These are phyloP conservation scores for Nomada ruficornis DNA, from an alignment of 2,888 invertebrate genomes.

Conservation along the genomic window DNA sequence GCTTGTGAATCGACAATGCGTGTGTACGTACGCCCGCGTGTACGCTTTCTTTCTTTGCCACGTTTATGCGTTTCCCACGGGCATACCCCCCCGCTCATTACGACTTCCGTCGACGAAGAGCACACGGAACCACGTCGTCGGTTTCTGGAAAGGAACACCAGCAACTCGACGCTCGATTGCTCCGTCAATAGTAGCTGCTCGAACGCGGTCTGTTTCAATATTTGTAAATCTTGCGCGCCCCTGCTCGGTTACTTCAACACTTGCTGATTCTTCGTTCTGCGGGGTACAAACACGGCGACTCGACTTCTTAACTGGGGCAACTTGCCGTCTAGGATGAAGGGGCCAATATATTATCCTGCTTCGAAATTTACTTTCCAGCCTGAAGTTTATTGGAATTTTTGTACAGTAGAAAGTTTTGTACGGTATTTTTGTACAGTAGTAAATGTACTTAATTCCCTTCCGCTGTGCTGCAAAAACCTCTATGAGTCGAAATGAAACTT, in stretches of 20 bases:
- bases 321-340: not conserved
- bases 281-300: not conserved
- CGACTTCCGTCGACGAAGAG: slow-evolving; percentile 77
- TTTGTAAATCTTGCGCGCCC: slow-evolving; percentile 49
- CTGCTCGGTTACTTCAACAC: slow-evolving; percentile 16
- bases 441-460: too few relatives aligned
- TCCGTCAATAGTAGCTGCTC: slow-evolving; percentile 43
- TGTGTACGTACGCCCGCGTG: slow-evolving; percentile 33
- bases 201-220: slow-evolving; percentile 56
- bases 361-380: not conserved
- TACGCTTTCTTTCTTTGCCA: slow-evolving; percentile 55
- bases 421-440: too few relatives aligned
- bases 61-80: slow-evolving; percentile 77
- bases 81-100: slow-evolving; percentile 75
- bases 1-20: not conserved
- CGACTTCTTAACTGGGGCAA: not conserved
- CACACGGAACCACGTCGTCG: slow-evolving; percentile 59
- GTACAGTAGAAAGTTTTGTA: too few relatives aligned
- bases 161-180: slow-evolving; percentile 44
- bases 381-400: too few relatives aligned
- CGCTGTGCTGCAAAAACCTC: too few relatives aligned
- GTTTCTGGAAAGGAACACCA: slow-evolving; percentile 56
- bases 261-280: not conserved
- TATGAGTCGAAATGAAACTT: too few relatives aligned
- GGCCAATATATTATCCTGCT: not conserved